phyloP scores from a whole-genome alignment of 2,797 vertebrate species.

The Platalea minor region DNA sequence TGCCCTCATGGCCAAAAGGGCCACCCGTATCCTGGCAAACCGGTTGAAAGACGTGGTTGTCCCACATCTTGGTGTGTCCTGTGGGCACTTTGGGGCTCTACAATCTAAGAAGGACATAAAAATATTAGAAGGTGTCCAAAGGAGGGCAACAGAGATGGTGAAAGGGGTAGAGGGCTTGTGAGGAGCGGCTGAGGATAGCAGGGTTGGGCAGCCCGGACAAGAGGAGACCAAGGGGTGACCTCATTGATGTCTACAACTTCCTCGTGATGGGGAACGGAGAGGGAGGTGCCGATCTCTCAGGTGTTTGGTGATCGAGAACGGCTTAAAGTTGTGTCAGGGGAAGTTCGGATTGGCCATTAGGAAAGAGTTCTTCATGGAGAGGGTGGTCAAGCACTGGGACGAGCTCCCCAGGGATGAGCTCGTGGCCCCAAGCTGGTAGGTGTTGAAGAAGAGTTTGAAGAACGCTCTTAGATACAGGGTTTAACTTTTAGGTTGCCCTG shows the following conservation, averaged over 20 bases:
- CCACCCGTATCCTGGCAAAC: neutral
- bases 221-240: neutral
- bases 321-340: neutral
- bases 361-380: too few species aligned
- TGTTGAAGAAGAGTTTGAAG: neutral
- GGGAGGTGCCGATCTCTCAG: neutral
- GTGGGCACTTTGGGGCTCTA: neutral
- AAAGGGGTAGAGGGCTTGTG: neutral
- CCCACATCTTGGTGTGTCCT: neutral
- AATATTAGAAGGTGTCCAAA: neutral
- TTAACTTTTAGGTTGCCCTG: neutral
- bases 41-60: neutral
- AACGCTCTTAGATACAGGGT: neutral
- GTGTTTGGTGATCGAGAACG: neutral
- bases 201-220: neutral
- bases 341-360: neutral
- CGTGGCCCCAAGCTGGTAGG: neutral
- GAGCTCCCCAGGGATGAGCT: neutral
- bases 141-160: neutral
- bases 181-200: neutral
- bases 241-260: neutral
- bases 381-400: too few species aligned
- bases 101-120: neutral
- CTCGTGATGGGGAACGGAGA: too few species aligned
- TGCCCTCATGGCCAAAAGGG: neutral